These are phyloP conservation scores for Leptatherina wallacei DNA, from an alignment of 2,797 vertebrate species.

Conservation along the genomic window DNA sequence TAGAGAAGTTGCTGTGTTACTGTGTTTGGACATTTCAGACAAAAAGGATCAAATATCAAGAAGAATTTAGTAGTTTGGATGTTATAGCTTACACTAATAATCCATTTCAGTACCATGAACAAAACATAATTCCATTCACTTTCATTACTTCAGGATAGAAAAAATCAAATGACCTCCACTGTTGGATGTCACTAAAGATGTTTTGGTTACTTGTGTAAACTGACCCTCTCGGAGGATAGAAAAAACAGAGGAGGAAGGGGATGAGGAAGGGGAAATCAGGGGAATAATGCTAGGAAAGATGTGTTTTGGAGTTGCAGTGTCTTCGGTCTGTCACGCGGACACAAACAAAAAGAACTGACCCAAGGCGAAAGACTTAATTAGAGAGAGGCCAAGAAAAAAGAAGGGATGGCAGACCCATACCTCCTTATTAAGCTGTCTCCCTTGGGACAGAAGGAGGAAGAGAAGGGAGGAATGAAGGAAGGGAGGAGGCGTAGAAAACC, in stretches of 20 bases:
- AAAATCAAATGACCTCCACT: constrained; percentile 8
- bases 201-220: constrained; percentile 21
- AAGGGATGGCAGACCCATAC: constrained; percentile 69
- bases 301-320: constrained; percentile 56
- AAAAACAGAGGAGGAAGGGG: constrained; percentile 13
- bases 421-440: constrained; percentile 84
- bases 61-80: not conserved
- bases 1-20: not conserved
- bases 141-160: not conserved
- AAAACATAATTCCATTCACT: not conserved
- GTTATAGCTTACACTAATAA: not conserved
- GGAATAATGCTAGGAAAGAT: constrained; percentile 47
- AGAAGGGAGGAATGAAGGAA: constrained; percentile 57
- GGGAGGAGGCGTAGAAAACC: constrained; percentile 61
- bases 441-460: constrained; percentile 67
- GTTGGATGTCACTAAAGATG: constrained; percentile 1
- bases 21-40: not conserved
- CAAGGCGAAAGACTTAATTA: constrained; percentile 83
- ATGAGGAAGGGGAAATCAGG: constrained; percentile 45
- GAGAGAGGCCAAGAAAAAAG: constrained; percentile 71
- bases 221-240: constrained; percentile 25
- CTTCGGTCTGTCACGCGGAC: constrained; percentile 59
- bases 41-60: not conserved
- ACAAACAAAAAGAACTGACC: constrained; percentile 74
- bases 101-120: not conserved